phyloP scores from a whole-genome alignment of 2,888 invertebrate genomes.

The Apantesis nais region DNA sequence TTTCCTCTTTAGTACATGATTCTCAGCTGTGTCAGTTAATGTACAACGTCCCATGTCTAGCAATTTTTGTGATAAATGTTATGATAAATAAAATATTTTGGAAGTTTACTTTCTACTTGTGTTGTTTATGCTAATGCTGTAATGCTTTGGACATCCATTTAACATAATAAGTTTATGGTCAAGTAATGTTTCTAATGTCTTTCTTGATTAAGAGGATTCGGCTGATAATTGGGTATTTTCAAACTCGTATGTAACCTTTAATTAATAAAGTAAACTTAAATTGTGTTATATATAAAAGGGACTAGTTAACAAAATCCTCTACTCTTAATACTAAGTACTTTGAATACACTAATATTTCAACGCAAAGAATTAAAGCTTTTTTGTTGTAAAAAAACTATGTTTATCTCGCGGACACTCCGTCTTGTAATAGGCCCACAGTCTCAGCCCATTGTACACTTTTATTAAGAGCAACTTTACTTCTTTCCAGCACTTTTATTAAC shows the following conservation, averaged over 20 bases:
- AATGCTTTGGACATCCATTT: too few relatives aligned
- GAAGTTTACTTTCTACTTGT: too few relatives aligned
- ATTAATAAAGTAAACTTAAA: too few relatives aligned
- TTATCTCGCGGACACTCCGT: not conserved
- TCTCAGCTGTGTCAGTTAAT: not conserved
- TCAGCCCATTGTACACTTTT: slow-evolving; percentile 36
- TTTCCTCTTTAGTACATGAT: too few relatives aligned
- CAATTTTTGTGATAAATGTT: not conserved
- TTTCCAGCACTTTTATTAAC: slow-evolving; percentile 35
- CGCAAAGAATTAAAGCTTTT: not conserved
- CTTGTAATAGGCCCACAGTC: slow-evolving; percentile 15
- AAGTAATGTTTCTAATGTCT: too few relatives aligned
- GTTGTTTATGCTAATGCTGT: too few relatives aligned
- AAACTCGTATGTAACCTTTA: too few relatives aligned
- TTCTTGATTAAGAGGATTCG: too few relatives aligned
- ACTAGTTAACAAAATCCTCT: not conserved
- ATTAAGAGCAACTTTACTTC: slow-evolving; percentile 30
- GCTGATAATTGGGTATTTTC: too few relatives aligned
- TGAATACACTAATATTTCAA: not conserved
- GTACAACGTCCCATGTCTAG: not conserved
- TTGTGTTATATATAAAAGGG: not conserved
- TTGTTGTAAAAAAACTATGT: not conserved
- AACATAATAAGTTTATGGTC: too few relatives aligned
- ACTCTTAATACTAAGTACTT: not conserved
- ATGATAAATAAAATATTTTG: too few relatives aligned